These are phyloP conservation scores for Panulirus ornatus DNA, from an alignment of 1,140 invertebrate genomes.

Conservation along the genomic window DNA sequence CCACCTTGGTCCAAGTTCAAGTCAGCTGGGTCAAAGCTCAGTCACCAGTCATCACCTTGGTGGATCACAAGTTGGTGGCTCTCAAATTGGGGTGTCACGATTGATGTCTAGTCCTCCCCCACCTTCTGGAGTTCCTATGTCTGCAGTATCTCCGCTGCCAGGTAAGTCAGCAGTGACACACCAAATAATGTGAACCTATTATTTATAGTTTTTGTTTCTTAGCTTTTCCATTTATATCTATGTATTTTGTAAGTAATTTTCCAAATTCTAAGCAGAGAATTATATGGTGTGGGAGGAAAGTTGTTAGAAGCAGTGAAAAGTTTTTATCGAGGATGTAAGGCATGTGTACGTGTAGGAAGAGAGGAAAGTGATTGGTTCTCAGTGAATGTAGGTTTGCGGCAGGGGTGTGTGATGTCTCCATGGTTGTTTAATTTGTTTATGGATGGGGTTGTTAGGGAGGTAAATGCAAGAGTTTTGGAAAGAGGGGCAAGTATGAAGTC, in stretches of 20 bases:
- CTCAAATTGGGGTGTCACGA: constrained; percentile 75
- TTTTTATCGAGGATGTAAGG: too few relatives aligned
- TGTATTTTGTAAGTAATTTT: not conserved
- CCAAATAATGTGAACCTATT: not conserved
- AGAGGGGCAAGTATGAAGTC: too few relatives aligned
- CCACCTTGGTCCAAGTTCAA: constrained; percentile 51
- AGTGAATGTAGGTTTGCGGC: too few relatives aligned
- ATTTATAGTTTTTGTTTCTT: not conserved
- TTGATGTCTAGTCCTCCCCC: constrained; percentile 61
- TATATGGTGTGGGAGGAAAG: too few relatives aligned
- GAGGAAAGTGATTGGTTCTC: too few relatives aligned
- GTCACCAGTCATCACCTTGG: constrained; percentile 38
- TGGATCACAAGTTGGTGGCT: constrained; percentile 62
- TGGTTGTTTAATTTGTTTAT: too few relatives aligned
- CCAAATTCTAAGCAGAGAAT: not conserved
- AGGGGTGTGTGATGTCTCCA: too few relatives aligned
- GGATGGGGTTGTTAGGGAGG: too few relatives aligned
- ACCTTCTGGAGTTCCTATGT: constrained; percentile 76
- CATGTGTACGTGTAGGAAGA: too few relatives aligned
- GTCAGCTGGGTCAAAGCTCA: constrained; percentile 45
- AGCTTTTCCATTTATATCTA: not conserved
- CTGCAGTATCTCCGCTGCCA: constrained; percentile 81
- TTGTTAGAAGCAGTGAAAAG: too few relatives aligned
- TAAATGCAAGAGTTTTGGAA: too few relatives aligned
- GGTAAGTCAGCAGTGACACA: constrained; percentile 69